phyloP scores from a whole-genome alignment of 1,140 invertebrate genomes.

The Saxidomus purpurata region DNA sequence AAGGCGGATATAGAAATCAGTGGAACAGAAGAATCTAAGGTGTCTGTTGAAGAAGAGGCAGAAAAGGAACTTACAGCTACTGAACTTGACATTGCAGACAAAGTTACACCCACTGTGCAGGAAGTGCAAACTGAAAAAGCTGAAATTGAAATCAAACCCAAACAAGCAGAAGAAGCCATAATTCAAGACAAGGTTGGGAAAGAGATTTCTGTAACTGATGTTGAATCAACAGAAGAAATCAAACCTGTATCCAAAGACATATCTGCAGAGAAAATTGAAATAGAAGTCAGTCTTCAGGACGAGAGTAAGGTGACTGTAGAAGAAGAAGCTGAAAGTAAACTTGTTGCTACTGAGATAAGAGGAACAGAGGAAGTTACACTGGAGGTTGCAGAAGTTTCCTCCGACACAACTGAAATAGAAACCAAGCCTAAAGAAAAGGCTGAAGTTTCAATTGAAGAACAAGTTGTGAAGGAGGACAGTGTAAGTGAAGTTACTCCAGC shows the following conservation, averaged over 20 bases:
- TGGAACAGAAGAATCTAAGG: slow-evolving; percentile 40
- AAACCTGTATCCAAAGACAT: neutral
- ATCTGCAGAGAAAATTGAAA: neutral
- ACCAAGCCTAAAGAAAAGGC: no score
- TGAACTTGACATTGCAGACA: neutral
- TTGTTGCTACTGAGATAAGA: neutral
- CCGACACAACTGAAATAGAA: no score
- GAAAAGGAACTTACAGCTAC: slow-evolving; percentile 1
- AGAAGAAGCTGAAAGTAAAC: neutral
- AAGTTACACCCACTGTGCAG: neutral
- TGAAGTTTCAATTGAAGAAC: no score
- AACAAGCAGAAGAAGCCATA: slow-evolving; percentile 24
- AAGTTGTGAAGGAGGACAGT: no score
- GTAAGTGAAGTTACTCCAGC: no score
- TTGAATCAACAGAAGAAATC: neutral
- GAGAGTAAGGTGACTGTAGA: no score
- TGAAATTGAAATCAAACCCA: slow-evolving; percentile 33
- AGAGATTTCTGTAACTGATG: neutral
- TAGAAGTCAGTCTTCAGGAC: slow-evolving; percentile 27
- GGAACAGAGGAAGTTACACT: no score
- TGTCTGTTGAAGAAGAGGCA: slow-evolving; percentile 22
- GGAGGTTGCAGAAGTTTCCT: no score
- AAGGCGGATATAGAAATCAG: slow-evolving; percentile 68
- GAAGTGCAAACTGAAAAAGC: neutral
- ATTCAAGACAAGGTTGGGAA: slow-evolving; percentile 16